A percentile compares a stretch with the other conserved stretches of the same genome.
phyloP scores from a whole-genome alignment of 2,888 invertebrate species.

The Athalia rosae region DNA sequence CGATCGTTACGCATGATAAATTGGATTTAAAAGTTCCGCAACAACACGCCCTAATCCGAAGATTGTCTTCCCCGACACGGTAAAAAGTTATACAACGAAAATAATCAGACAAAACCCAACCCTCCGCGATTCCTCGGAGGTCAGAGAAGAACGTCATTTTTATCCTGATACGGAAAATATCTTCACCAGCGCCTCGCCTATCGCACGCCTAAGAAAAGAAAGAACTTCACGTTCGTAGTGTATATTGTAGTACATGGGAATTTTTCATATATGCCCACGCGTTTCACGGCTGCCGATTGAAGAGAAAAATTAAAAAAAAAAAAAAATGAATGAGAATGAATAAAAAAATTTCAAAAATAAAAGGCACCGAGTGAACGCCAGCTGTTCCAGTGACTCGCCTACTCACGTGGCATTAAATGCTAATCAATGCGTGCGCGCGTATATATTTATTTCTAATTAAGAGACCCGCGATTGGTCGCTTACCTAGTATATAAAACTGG shows the following conservation, averaged over 20 bases:
- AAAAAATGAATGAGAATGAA: not conserved
- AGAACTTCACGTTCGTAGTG: not conserved
- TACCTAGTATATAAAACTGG: not conserved
- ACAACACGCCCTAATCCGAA: too few relatives aligned
- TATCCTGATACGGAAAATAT: too few relatives aligned
- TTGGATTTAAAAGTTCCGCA: too few relatives aligned
- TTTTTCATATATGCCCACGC: conserved; percentile 54
- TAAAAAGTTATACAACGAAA: too few relatives aligned
- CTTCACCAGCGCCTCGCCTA: too few relatives aligned
- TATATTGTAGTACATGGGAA: conserved; percentile 48
- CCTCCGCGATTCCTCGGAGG: too few relatives aligned
- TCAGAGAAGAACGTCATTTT: too few relatives aligned
- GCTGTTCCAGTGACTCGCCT: conserved; percentile 53
- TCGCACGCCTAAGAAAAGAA: too few relatives aligned
- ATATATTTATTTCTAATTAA: conserved; percentile 57
- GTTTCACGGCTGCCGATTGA: conserved; percentile 15
- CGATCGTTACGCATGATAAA: too few relatives aligned
- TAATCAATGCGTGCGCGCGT: conserved; percentile 52
- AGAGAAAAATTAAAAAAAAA: not conserved
- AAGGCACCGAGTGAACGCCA: conserved; percentile 38
- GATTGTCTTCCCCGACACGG: too few relatives aligned
- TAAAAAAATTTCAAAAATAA: conserved; percentile 2
- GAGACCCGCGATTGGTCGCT: conserved; percentile 43
- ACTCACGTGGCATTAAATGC: conserved; percentile 55
- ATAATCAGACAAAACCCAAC: too few relatives aligned